Evolutionary conservation across 2,888 invertebrate species (phyloP).

Genomic region (Mylabris sibirica): DNA sequence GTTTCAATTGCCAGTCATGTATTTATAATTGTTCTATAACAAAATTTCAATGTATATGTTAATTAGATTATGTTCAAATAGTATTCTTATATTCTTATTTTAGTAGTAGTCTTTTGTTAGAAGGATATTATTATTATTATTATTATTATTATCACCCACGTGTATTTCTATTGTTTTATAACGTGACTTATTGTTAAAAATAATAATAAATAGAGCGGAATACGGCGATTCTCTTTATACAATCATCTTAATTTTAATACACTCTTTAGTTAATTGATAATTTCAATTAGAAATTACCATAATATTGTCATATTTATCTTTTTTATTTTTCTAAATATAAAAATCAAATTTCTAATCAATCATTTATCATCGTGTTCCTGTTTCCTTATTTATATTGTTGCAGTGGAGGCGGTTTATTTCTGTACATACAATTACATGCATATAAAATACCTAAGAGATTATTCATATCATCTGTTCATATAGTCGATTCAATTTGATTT

Average conservation of each 20-base stretch:
- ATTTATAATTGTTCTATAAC: too few relatives aligned
- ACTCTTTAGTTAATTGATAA: too few relatives aligned
- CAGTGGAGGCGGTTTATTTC: slow-evolving; percentile 6
- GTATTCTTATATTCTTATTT: not conserved
- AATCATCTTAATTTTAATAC: not conserved
- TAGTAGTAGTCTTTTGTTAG: not conserved
- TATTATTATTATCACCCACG: not conserved
- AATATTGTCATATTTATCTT: not conserved
- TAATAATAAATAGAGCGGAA: not conserved
- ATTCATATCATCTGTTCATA: not conserved
- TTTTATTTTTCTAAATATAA: not conserved
- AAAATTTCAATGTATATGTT: not conserved
- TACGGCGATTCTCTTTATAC: not conserved
- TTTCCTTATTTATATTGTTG: not conserved
- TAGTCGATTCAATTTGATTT: not conserved
- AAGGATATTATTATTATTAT: not conserved
- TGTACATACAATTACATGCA: not conserved
- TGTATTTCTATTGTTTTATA: slow-evolving; percentile 3
- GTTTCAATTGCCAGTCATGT: too few relatives aligned
- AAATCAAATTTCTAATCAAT: not conserved
- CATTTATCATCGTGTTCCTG: not conserved
- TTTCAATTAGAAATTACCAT: not conserved
- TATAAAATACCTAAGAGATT: not conserved
- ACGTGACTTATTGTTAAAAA: slow-evolving; percentile 2
- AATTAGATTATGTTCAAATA: not conserved